A percentile compares a stretch with the other conserved stretches of the same genome.
Evolutionary conservation across 2,888 invertebrate species (phyloP).

Genomic region (Dascillus cervinus): DNA sequence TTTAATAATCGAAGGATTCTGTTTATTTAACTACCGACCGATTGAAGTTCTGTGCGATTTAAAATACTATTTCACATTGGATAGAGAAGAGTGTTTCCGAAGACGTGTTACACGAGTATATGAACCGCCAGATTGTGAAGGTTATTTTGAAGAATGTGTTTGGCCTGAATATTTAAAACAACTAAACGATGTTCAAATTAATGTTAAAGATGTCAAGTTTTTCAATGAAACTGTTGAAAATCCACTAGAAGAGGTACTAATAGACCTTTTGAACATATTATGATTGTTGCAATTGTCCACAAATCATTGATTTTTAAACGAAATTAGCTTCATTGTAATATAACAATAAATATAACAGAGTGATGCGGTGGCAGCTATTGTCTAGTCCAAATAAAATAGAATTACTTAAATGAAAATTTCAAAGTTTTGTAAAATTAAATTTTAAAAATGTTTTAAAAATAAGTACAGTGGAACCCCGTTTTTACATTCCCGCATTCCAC

Average conservation of each 20-base stretch:
- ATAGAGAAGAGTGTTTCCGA: constrained; percentile 57
- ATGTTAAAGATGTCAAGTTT: constrained; percentile 29
- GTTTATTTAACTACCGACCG: constrained; percentile 63
- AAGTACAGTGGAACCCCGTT: too few relatives aligned
- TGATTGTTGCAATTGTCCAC: too few relatives aligned
- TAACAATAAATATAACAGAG: too few relatives aligned
- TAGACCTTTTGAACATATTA: constrained; percentile 20
- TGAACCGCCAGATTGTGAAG: constrained; percentile 77
- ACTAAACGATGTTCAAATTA: constrained; percentile 39
- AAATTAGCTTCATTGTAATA: too few relatives aligned
- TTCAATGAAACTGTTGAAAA: constrained; percentile 25
- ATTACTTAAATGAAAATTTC: too few relatives aligned
- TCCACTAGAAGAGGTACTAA: constrained; percentile 23
- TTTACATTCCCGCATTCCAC: too few relatives aligned
- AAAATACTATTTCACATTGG: constrained; percentile 67
- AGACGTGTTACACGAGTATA: constrained; percentile 61
- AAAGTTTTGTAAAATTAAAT: too few relatives aligned
- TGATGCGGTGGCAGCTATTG: too few relatives aligned
- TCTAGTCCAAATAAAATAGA: too few relatives aligned
- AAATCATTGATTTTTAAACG: too few relatives aligned
- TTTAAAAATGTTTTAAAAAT: too few relatives aligned
- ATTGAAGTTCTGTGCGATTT: constrained; percentile 58
- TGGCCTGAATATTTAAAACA: constrained; percentile 79
- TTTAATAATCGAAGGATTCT: constrained; percentile 70
- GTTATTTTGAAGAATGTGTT: constrained; percentile 82